phyloP scores from a whole-genome alignment of 2,797 vertebrate species.

The Crenichthys baileyi region DNA sequence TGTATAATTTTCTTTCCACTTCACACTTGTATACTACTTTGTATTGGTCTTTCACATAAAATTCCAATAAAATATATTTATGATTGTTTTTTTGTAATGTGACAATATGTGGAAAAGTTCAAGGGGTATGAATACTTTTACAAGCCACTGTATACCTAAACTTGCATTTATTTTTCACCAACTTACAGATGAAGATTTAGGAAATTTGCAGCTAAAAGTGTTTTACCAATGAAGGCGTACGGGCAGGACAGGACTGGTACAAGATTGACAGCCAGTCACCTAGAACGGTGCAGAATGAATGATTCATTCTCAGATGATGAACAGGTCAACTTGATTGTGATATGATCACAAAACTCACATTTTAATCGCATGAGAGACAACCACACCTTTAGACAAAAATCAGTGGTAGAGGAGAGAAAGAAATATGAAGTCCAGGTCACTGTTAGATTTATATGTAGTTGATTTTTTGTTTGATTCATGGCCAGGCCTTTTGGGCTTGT shows the following conservation, averaged over 20 bases:
- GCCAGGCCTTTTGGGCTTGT: conserved; percentile 30
- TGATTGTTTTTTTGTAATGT: too few species aligned
- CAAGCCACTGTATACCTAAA: neutral
- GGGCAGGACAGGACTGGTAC: conserved; percentile 30
- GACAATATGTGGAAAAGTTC: too few species aligned
- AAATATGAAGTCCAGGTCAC: neutral
- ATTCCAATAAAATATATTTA: too few species aligned
- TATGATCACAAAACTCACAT: conserved; percentile 41
- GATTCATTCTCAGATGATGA: conserved; percentile 48
- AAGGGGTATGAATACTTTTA: too few species aligned
- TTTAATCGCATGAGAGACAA: conserved; percentile 39
- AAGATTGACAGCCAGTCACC: conserved; percentile 43
- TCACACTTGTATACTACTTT: too few species aligned
- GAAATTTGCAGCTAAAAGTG: conserved; percentile 13
- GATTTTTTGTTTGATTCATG: conserved; percentile 19
- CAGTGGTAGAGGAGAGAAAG: conserved; percentile 8
- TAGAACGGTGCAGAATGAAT: conserved; percentile 40
- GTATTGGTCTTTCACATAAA: too few species aligned
- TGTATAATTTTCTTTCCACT: too few species aligned
- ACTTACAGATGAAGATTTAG: neutral
- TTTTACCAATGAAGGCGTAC: conserved; percentile 9
- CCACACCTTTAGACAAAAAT: conserved; percentile 46
- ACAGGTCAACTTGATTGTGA: conserved; percentile 44
- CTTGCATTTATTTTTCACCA: neutral
- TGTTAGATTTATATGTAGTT: neutral